Conservation (phyloP, 2,888 invertebrate genomes). For the Drosophila borealis region DNA sequence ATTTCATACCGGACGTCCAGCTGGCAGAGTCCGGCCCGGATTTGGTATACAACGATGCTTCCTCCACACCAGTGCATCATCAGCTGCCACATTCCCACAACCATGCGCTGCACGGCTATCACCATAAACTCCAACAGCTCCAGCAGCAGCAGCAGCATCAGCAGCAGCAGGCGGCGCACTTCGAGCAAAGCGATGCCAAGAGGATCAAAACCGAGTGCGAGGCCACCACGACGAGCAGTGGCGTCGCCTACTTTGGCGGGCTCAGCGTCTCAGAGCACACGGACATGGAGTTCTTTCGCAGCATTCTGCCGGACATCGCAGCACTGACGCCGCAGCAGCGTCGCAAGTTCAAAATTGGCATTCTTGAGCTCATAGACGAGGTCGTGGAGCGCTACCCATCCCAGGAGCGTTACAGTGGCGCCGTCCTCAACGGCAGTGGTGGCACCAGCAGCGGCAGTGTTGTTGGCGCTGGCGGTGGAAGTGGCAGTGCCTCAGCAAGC, state of each 20-base stretch:
- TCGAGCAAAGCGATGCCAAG: conserved; percentile 61
- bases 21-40: conserved; percentile 72
- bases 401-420: conserved; percentile 58
- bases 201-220: conserved; percentile 83
- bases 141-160: conserved; percentile 45
- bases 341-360: conserved; percentile 86
- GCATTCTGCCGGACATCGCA: conserved; percentile 86
- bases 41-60: conserved; percentile 56
- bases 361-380: conserved; percentile 86
- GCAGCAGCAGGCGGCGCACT: conserved; percentile 42
- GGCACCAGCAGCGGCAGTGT: conserved; percentile 10
- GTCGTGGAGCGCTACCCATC: conserved; percentile 82
- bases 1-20: conserved; percentile 82
- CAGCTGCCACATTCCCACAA: conserved; percentile 49
- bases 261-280: conserved; percentile 73
- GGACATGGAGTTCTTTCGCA: conserved; percentile 86
- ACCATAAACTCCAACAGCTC: conserved; percentile 48
- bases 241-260: conserved; percentile 49
- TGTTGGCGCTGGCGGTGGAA: conserved; percentile 3
- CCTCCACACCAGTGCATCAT: conserved; percentile 60
- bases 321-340: conserved; percentile 86
- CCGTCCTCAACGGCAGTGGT: conserved; percentile 33
- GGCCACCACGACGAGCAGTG: conserved; percentile 64
- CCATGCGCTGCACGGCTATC: conserved; percentile 30
- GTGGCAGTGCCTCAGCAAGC: conserved; percentile 5